Base-by-base conservation (phyloP, 2,113 vertebrate species). In the Polypterus bichir region DNA sequence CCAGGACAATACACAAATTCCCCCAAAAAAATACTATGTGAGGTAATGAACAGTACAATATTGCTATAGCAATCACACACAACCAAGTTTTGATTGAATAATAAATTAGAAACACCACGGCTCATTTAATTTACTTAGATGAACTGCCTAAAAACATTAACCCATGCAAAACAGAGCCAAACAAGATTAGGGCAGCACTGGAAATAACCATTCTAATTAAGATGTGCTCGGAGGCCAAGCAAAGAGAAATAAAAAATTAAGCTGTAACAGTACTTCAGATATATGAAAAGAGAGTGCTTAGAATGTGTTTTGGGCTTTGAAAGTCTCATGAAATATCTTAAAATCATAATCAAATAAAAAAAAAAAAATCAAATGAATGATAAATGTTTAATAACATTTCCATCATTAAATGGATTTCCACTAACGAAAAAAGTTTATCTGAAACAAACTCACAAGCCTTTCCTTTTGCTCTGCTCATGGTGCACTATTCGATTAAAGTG, bases 131-230 rank as follows among this genome's bases (percentile, higher is more conserved):
- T 72, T 72, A 71, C 73, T 82, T 78, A 80, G 77, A 86, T 86
- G 80, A 85, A 80, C 77, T 66, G 72, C 67, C 74, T 81, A 76
- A 77, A 86, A 85, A 85, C 86, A 86, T 86, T 88, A 86, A 84
- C 74, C 77, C 78, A 78, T 81, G 81, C 82, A 86, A 88, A 86
- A 85, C 81, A 27, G 27, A 83, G 84, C 83, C 75, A 74, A 66
- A 69, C 75, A 70, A 82, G 78, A 85, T 82, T 77, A 81, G 69
- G 79, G 76, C 76, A 79, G 80, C 72, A 64, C 7, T 52, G 51
- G 10, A 3, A 84, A 79, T 73, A 73, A 81, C 80, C 73, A 69
- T 76, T 66, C 75, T 73, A 71, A 65, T 59, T 62, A 66, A 53
- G 70, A 53, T 62, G 67, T 6, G 47, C 77, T 78, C 80, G 81